These are phyloP conservation scores for Lasioglossum marginatum DNA, from an alignment of 2,888 invertebrate genomes.

Conservation along the genomic window DNA sequence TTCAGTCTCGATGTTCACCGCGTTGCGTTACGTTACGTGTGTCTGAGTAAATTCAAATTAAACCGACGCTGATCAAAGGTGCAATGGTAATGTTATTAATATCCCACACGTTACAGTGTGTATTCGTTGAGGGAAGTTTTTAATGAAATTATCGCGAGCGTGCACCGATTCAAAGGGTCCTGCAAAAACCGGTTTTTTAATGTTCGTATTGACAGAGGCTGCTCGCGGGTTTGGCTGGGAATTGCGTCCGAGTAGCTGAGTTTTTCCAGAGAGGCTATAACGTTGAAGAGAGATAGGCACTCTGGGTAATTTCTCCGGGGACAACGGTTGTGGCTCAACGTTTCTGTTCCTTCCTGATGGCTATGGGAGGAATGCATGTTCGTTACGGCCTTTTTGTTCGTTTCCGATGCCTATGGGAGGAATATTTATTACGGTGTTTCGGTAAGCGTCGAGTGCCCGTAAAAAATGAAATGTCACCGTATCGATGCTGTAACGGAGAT, in stretches of 20 bases:
- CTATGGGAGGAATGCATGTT: conserved; percentile 3
- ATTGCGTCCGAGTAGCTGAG: background rate
- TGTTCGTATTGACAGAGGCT: background rate
- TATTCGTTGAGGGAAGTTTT: background rate
- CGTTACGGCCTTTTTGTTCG: conserved; percentile 24
- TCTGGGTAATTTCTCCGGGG: conserved; percentile 4
- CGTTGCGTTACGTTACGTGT: background rate
- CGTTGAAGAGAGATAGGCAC: background rate
- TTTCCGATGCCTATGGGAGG: background rate
- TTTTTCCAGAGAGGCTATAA: background rate
- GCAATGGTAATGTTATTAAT: background rate
- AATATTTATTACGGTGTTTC: conserved; percentile 16
- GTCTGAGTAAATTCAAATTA: background rate
- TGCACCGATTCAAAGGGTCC: background rate
- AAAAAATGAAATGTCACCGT: conserved; percentile 29
- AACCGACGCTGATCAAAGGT: background rate
- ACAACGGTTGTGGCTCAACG: background rate
- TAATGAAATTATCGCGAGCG: background rate
- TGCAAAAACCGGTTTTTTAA: background rate
- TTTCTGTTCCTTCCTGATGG: background rate
- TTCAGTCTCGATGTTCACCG: background rate
- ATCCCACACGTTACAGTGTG: background rate
- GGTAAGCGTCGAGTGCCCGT: conserved; percentile 20
- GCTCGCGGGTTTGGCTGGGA: background rate
- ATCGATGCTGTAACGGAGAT: background rate